Percentiles rank a stretch among this genome's conserved stretches.
Conservation (phyloP, 1,140 invertebrate species). For the Micrasema longulum region DNA sequence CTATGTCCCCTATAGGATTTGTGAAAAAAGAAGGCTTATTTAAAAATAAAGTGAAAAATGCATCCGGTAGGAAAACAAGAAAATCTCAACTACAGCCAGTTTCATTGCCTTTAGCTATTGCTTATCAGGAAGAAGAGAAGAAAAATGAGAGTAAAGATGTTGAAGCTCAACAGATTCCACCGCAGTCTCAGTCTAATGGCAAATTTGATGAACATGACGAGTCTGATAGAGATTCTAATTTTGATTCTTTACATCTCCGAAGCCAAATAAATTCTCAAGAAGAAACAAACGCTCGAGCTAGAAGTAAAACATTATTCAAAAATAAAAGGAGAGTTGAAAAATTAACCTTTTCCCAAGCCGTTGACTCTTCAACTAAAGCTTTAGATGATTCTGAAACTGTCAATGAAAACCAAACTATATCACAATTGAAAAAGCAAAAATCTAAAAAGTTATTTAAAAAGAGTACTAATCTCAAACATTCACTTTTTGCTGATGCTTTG, state of each 20-base stretch:
- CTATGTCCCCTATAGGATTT: slow-evolving; percentile 16
- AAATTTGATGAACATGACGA: neutral
- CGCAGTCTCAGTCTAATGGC: neutral
- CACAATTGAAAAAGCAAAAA: slow-evolving; percentile 1
- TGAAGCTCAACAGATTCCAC: neutral
- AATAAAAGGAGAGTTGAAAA: slow-evolving; percentile 25
- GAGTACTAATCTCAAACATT: slow-evolving; percentile 25
- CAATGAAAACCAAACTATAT: slow-evolving; percentile 20
- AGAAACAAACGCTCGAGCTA: neutral
- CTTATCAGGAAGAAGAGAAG: no score
- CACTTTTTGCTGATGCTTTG: slow-evolving; percentile 43
- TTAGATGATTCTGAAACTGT: slow-evolving; percentile 6
- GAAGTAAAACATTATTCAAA: slow-evolving; percentile 35
- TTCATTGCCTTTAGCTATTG: no score
- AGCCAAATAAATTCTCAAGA: slow-evolving; percentile 12
- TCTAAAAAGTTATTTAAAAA: slow-evolving; percentile 28
- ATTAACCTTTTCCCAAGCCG: slow-evolving; percentile 26
- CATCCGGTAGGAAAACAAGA: neutral
- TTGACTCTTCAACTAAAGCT: slow-evolving; percentile 29
- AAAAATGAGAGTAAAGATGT: no score
- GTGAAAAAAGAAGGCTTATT: slow-evolving; percentile 15
- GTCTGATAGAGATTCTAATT: slow-evolving; percentile 8
- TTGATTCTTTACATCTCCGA: slow-evolving; percentile 6
- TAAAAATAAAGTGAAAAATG: slow-evolving; percentile 14
- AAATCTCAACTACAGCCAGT: neutral